Evolutionary conservation across 2,113 vertebrate genomes (phyloP).

Genomic region (Alligator sinensis): DNA sequence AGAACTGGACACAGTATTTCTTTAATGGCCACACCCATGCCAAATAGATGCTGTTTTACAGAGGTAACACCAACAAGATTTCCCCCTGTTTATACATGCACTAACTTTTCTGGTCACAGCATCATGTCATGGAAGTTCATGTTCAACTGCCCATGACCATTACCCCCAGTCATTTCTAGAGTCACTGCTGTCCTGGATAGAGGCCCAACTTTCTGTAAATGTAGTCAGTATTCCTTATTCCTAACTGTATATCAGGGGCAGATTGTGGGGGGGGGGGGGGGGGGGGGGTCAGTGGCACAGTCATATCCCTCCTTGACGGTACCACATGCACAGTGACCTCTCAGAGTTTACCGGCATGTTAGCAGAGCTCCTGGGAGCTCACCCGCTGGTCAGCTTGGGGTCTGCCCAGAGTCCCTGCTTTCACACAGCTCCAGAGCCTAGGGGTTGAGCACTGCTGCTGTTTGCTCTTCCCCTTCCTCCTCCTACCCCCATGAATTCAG

Average conservation of each 20-base stretch:
- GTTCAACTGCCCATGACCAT: conserved; percentile 54
- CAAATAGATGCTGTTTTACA: background rate
- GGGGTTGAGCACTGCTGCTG: too few relatives aligned
- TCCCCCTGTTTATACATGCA: conserved; percentile 45
- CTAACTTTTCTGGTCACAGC: conserved; percentile 56
- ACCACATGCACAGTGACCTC: too few relatives aligned
- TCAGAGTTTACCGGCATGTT: too few relatives aligned
- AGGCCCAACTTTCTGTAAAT: conserved; percentile 74
- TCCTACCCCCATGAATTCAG: too few relatives aligned
- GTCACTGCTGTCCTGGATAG: conserved; percentile 64
- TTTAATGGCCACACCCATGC: background rate
- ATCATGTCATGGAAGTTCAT: conserved; percentile 52
- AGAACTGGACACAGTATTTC: background rate
- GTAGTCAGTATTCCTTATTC: conserved; percentile 25
- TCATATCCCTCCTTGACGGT: too few relatives aligned
- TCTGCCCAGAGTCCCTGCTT: too few relatives aligned
- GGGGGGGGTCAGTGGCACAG: too few relatives aligned
- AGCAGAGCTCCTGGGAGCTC: too few relatives aligned
- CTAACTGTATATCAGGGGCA: background rate
- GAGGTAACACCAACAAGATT: background rate
- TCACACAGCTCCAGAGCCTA: too few relatives aligned
- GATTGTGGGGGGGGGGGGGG: too few relatives aligned
- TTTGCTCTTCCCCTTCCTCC: too few relatives aligned
- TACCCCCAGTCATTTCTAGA: conserved; percentile 35
- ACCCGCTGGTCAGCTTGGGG: too few relatives aligned